Base-by-base conservation (phyloP, 1,140 invertebrate species). In the Arion vulgaris region DNA sequence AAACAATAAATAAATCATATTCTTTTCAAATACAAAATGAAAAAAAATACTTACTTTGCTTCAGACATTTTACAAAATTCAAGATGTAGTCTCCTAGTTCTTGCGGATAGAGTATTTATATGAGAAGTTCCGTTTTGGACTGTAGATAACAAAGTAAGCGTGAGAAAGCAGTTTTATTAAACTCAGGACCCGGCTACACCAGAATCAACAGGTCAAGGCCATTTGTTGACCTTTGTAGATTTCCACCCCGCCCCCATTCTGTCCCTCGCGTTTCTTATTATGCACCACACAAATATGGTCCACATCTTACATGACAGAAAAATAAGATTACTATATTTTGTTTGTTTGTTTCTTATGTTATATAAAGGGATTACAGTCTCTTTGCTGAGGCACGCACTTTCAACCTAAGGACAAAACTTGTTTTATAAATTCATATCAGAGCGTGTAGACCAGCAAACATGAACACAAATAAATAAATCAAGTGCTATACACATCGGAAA, bases 101-200 rank as follows among this genome's bases (percentile, higher is more conserved):
- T 11, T 23, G 9, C 51, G 23, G 23, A 57, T n/a, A n/a, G n/a
- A n/a, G n/a, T n/a, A n/a, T n/a, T n/a, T n/a, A 57, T 2, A 57
- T 57, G 51, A 15, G 5, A 57, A 57, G 62, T 32, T 66, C 62
- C 51, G 51, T 57, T 19, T 57, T 4, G 62, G 17, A 2, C 53
- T 23, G 26, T 9, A 9, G 62, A 66, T 7, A 66, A 28, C 62
- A 32, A 34, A 66, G 62, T 34, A 66, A 34, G 62, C 62, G 62
- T 66, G 62, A 66, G 62, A 28, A 66, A 66, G 62, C 62, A 66
- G n/a, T 32, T 66, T 66, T 66, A 32, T 66, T 66, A 9, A 23
- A 66, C 62, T 7, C 62, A 32, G n/a, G n/a, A 66, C 2, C 62
- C 62, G 62, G 62, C 62, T 32, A 32, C 5, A 28, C 17, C 62